Conservation (phyloP, 2,888 invertebrate genomes). For the Plebejus anna region DNA sequence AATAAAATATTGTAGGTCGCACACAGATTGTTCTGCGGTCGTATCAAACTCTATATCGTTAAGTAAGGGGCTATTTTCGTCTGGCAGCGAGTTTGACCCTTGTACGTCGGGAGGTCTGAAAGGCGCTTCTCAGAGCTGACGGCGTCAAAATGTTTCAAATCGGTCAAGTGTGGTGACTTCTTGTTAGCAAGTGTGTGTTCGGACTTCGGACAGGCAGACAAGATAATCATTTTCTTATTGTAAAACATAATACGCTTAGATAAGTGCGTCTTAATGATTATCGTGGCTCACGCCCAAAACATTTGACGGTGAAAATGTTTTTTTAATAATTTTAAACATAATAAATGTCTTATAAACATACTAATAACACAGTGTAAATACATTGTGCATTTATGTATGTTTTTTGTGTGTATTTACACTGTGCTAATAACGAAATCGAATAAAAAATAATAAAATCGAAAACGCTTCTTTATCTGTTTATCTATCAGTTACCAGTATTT, state of each 20-base stretch:
- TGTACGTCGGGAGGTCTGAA: slow-evolving; percentile 53
- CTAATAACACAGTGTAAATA: too few species aligned
- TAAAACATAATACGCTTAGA: slow-evolving; percentile 32
- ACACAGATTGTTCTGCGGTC: slow-evolving; percentile 38
- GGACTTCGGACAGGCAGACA: slow-evolving; percentile 56
- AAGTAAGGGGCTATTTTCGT: slow-evolving; percentile 41
- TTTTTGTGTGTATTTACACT: too few species aligned
- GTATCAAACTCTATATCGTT: slow-evolving; percentile 38
- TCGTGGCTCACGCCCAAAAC: not conserved
- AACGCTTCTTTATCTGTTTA: not conserved
- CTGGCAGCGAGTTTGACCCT: slow-evolving; percentile 44
- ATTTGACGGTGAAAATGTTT: slow-evolving; percentile 31
- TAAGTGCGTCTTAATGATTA: slow-evolving; percentile 37
- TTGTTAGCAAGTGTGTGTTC: slow-evolving; percentile 65
- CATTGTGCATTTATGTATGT: too few species aligned
- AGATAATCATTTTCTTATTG: slow-evolving; percentile 49
- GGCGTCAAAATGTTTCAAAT: slow-evolving; percentile 66
- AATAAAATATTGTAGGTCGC: slow-evolving; percentile 47
- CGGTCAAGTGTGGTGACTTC: slow-evolving; percentile 70
- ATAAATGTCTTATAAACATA: too few species aligned
- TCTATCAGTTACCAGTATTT: too few species aligned
- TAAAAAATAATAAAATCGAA: too few species aligned
- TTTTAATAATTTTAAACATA: not conserved
- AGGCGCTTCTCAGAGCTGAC: slow-evolving; percentile 61
- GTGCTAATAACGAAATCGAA: too few species aligned